Base-by-base conservation (phyloP, 2,888 invertebrate genomes). In the Megastigmus dorsalis region DNA sequence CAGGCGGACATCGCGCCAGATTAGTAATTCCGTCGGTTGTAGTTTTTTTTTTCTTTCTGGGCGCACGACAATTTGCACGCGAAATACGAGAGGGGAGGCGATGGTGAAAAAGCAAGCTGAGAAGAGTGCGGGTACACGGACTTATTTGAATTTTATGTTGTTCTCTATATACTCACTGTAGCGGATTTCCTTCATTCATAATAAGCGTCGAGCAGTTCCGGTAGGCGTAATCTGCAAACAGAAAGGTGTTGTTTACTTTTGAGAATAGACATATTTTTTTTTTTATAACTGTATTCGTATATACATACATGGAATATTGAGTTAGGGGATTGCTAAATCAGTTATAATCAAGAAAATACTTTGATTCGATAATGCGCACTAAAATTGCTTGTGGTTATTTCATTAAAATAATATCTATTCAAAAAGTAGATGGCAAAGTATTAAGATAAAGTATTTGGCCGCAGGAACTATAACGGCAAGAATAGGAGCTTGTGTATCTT, bases 121-220 rank as follows among this genome's bases (percentile, higher is more conserved):
- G 9, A 20, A 10, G 18, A 38, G 23, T 38, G 9, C n/a, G 20
- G 15, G 9, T 18, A 4, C 18, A 38, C 23, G 26, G 41, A 59
- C 43, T 57, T 26, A 28, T 41, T 9, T 59, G 15, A 28, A 59
- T 59, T 41, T 41, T 15, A 2, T 26, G 15, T 28, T 1, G 26
- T 41, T 43, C 23, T 28, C 20, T 28, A n/a, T n/a, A n/a, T n/a
- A 62, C 65, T 66, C 54, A 66, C 65, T 50, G n/a, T 18, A 3
- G 15, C 18, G 41, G 18, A 54, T 18, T 54, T 18, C 10, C 10
- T 43, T 36, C 65, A 13, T 38, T 52, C 65, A 66, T 54, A 52
- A 54, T 52, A 66, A 41, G 3, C 38, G n/a, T 3, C 30, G 18
- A 13, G 15, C 20, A 30, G 13, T 36, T 20, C 50, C 20, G 3